Evolutionary conservation across 2,113 vertebrate species (phyloP).

Genomic region (Pontoporia blainvillei): DNA sequence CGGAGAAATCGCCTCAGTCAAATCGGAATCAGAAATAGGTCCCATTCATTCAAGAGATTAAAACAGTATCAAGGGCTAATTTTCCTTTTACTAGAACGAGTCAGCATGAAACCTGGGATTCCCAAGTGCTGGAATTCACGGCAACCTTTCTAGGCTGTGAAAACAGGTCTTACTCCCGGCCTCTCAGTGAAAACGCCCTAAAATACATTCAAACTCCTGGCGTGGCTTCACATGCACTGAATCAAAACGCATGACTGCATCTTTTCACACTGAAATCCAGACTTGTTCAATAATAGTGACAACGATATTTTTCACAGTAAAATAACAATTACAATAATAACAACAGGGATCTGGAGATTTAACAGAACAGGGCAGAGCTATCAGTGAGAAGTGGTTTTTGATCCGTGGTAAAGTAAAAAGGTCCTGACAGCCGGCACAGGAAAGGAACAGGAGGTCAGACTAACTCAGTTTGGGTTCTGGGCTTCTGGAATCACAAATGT

Average conservation of each 20-base stretch:
- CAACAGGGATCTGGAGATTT: not conserved
- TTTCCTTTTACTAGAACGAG: slow-evolving; percentile 23
- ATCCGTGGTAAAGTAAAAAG: not conserved
- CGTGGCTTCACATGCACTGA: not conserved
- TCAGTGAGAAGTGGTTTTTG: not conserved
- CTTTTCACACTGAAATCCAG: slow-evolving; percentile 21
- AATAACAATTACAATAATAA: not conserved
- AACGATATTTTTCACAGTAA: not conserved
- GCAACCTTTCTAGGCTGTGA: not conserved
- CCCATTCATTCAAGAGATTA: slow-evolving; percentile 33
- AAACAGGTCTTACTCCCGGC: not conserved
- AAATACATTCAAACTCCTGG: not conserved
- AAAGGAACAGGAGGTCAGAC: not conserved
- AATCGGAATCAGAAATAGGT: slow-evolving; percentile 28
- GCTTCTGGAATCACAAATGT: slow-evolving; percentile 2
- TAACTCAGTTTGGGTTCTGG: not conserved
- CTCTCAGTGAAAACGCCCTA: not conserved
- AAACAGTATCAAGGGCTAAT: slow-evolving; percentile 3
- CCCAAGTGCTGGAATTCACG: not conserved
- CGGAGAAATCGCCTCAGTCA: not conserved
- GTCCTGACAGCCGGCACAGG: not conserved
- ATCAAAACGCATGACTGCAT: not conserved
- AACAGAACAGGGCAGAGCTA: not conserved
- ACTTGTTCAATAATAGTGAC: not conserved
- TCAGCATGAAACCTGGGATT: slow-evolving; percentile 13